Base-by-base conservation (phyloP, 2,113 vertebrate species). In the Colaptes auratus region DNA sequence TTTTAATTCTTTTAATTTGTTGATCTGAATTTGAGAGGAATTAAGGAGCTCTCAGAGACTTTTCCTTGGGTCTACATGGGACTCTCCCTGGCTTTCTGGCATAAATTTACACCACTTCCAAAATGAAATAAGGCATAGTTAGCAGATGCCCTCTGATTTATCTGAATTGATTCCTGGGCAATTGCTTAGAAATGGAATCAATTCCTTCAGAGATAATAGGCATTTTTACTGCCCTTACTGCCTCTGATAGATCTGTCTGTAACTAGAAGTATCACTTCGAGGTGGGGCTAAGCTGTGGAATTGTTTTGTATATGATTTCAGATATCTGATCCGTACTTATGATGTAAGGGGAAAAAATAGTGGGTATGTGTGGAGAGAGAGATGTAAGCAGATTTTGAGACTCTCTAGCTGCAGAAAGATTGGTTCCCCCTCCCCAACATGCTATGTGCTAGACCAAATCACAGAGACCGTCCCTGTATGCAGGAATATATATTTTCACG, bases 41-140 rank as follows among this genome's bases (percentile, higher is more conserved):
- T 70, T 33, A 55, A 74, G 5, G 12, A 76, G 2, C 9, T 90
- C 83, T 44, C 39, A 81, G 52, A 46, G 4, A 36, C 6, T 77
- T 77, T 87, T 15, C 15, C 15, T 17, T 79, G 16, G 5, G 17
- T 90, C 12, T 75, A 30, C 16, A 48, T 20, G 10, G 10, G 69
- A 31, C 0, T 46, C 5, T 25, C 25, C 50, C 18, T 82, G 12
- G 4, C 75, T 86, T 78, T 81, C 83, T 84, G 76, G 18, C 48
- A 78, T 48, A 75, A 88, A 90, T 79, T 84, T 77, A 82, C 58
- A 65, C 23, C 18, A 14, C 55, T 93, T 90, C 78, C 59, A 90
- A 87, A 93, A 90, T 73, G 10, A 90, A 88, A 84, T 61, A 77
- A 88, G 46, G 21, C 8, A 48, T 70, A 94, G 94, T 95, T 94